Percentiles rank a stretch among this genome's conserved stretches.
Evolutionary conservation across 2,888 invertebrate genomes (phyloP).

Genomic region (Kuschelorhynchus macadamiae): DNA sequence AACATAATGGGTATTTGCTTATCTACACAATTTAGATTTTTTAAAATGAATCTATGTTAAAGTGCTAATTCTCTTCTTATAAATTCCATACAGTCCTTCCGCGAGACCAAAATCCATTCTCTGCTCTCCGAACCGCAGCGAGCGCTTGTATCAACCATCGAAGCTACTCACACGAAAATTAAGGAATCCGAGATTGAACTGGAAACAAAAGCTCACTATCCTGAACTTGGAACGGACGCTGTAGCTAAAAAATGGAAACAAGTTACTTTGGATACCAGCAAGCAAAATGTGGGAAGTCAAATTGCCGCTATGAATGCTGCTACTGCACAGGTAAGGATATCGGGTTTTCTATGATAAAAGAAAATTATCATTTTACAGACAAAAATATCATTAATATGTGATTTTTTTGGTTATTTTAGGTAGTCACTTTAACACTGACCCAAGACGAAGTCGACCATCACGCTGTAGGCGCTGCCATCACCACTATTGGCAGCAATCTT

Average conservation of each 20-base stretch:
- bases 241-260: conserved; percentile 95
- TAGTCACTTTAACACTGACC: conserved; percentile 71
- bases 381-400: too few relatives aligned
- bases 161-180: conserved; percentile 90
- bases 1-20: too few relatives aligned
- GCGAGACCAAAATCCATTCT: conserved; percentile 88
- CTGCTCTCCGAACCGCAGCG: conserved; percentile 92
- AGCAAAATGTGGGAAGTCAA: conserved; percentile 96
- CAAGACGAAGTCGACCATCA: conserved; percentile 95
- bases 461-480: conserved; percentile 96
- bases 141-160: conserved; percentile 92
- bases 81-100: conserved; percentile 77
- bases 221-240: conserved; percentile 86
- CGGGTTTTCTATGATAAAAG: too few relatives aligned
- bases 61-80: too few relatives aligned
- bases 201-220: conserved; percentile 72
- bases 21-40: too few relatives aligned
- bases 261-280: conserved; percentile 92
- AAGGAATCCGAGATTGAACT: conserved; percentile 85
- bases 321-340: conserved; percentile 88
- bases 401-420: conserved; percentile 78
- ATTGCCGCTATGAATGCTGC: conserved; percentile 99
- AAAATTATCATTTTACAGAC: too few relatives aligned
- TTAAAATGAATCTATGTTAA: too few relatives aligned
- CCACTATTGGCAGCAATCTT: conserved; percentile 95